A percentile compares a stretch with the other conserved stretches of the same genome.
Conservation (phyloP, 2,888 invertebrate genomes). For the Strigamia crassipes region DNA sequence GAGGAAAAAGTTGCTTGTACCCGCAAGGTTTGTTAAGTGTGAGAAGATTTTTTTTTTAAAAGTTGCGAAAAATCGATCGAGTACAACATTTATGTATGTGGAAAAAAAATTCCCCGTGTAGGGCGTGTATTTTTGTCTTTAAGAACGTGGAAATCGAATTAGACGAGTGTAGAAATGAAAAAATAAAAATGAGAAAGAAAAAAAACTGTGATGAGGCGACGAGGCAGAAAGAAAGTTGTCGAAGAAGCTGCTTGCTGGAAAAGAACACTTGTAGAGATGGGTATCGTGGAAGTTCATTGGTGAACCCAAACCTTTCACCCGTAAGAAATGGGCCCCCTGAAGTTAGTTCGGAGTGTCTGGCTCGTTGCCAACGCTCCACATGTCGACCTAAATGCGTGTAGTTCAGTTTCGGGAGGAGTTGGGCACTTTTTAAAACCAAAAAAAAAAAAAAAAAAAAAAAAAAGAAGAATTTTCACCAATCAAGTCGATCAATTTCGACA, state of each 20-base stretch:
- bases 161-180: neutral
- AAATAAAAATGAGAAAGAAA: neutral
- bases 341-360: constrained; percentile 2
- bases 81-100: neutral
- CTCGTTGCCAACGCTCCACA: neutral
- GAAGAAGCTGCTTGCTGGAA: neutral
- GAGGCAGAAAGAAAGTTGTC: neutral
- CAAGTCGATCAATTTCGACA: constrained; percentile 13
- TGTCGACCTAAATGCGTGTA: constrained; percentile 12
- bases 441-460: neutral
- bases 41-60: neutral
- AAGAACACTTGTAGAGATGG: constrained; percentile 27
- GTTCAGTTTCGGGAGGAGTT: neutral
- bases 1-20: neutral
- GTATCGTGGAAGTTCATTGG: constrained; percentile 18
- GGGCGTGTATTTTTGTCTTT: too few species aligned
- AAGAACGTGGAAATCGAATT: neutral
- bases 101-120: too few species aligned
- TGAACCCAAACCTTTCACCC: constrained; percentile 14
- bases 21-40: neutral
- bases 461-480: neutral
- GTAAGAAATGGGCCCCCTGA: constrained; percentile 19
- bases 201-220: neutral
- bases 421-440: neutral
- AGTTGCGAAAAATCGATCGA: neutral